phyloP scores from a whole-genome alignment of 2,797 vertebrate species.

The Brachyalestes nurse region DNA sequence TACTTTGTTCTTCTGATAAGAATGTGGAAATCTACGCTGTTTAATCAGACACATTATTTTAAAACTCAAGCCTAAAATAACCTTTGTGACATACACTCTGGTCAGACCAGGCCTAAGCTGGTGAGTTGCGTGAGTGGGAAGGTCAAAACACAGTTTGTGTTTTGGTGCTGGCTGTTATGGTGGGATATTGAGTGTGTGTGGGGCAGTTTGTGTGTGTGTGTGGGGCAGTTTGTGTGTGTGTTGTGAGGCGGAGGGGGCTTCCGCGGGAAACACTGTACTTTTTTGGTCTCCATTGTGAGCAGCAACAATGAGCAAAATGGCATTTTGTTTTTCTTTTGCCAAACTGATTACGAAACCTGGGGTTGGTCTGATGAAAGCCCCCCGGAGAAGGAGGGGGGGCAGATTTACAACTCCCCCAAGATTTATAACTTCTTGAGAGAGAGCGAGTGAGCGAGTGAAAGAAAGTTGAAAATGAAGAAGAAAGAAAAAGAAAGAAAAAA shows the following conservation, averaged over 20 bases:
- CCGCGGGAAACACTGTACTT: constrained; percentile 72
- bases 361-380: constrained; percentile 49
- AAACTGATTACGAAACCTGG: constrained; percentile 58
- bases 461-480: not conserved
- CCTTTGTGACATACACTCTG: not conserved
- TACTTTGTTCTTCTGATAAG: no score
- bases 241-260: constrained; percentile 54
- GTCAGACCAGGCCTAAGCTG: not conserved
- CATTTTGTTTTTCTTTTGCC: constrained; percentile 76
- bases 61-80: no score
- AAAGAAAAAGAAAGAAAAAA: not conserved
- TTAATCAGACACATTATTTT: no score
- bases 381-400: not conserved
- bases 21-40: no score
- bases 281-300: constrained; percentile 71
- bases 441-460: not conserved
- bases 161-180: constrained; percentile 38
- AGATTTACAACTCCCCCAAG: not conserved
- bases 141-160: constrained; percentile 65
- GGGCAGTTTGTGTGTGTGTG: no score
- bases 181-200: constrained; percentile 20
- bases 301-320: constrained; percentile 77
- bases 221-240: not conserved
- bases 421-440: not conserved
- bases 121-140: not conserved